Base-by-base conservation (phyloP, 2,797 vertebrate species). In the Takifugu ocellatus region DNA sequence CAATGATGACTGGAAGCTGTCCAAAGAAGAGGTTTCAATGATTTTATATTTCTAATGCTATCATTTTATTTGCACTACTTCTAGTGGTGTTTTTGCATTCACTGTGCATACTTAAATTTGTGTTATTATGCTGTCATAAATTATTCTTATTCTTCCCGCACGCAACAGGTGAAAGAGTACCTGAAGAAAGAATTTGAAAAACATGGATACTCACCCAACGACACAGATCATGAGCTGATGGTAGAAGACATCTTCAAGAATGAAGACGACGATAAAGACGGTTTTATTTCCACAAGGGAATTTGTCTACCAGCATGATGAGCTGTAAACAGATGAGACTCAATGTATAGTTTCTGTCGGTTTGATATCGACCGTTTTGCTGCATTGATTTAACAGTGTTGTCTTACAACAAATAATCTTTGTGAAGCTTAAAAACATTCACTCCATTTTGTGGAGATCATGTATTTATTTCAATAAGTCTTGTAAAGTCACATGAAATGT, bases 1-100 rank as follows among this genome's bases (percentile, higher is more conserved):
- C 49, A 92, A 99, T 51, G 95, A 98, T 86, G 97, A 99, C 78
- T 99, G 97, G 96, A 99, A 92, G 57, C 92, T 99, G 7, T 99
- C 95, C 56, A 95, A 82, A 77, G 66, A 89, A 6, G 97, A 99
- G 94, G 97, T 96, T 5, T 14, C 6, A 27, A 7, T 5, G 17
- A 0, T 5, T 25, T 50, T 24, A 39, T 4, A 16, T 43, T 43
- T 14, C 42, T 43, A 11, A 43, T 43, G 42, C 16, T 16, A 14
- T 43, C 16, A 16, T 43, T 43, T 14, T 16, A 43, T 43, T 43
- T 43, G 3, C 15, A 1, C 1, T 43, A 16, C 42, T 43, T 6
- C 42, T 21, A 21, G 21, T 1, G 21, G 5, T 46, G 6, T 16
- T 44, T 44, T n/a, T 44, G 14, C 14, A 16, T 44, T 44, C 14